Base-by-base conservation (phyloP, 2,113 vertebrate species). In the Gymnocephalus cernua region DNA sequence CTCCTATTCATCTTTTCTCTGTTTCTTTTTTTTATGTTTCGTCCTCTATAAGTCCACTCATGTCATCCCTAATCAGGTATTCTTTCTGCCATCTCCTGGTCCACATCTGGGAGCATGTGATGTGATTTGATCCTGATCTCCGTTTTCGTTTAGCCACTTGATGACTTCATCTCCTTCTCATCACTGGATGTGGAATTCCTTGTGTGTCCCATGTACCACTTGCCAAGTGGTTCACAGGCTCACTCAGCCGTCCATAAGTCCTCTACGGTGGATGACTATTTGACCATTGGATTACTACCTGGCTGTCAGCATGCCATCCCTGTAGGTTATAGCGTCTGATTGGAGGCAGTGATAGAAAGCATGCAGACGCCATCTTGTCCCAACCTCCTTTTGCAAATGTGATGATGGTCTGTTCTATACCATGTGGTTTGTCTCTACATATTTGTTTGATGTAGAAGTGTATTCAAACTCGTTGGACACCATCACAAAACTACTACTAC, bases 161-260 rank as follows among this genome's bases (percentile, higher is more conserved):
- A 91, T 88, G 86, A 91, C 87, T 87, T 87, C 86, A 89, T 92
- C 61, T 87, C 67, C 77, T 38, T 74, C 80, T 91, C 83, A 88
- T 90, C 83, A 86, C 68, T 83, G 71, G 53, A 73, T 66, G 57
- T 69, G 11, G 50, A 67, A 74, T 70, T 85, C 50, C 45, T 81
- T 14, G 8, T 14, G 8, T 48, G 75, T 78, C 32, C 80, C 51
- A 66, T 21, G 14, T 41, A 54, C 44, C 65, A 71, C 27, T 38
- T 79, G 44, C 51, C 76, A 64, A 68, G 51, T 63, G 38, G 25
- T 59, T 61, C 58, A 29, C 61, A 35, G 54, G 44, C 68, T 74
- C 50, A 19, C 79, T 73, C 32, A 18, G 7, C 45, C 23, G 4
- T 69, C 69, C 59, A 23, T 62, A 51, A 84, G 58, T 13, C 19